Conservation (phyloP, 2,797 vertebrate genomes). For the Schizopygopsis pylzovi region DNA sequence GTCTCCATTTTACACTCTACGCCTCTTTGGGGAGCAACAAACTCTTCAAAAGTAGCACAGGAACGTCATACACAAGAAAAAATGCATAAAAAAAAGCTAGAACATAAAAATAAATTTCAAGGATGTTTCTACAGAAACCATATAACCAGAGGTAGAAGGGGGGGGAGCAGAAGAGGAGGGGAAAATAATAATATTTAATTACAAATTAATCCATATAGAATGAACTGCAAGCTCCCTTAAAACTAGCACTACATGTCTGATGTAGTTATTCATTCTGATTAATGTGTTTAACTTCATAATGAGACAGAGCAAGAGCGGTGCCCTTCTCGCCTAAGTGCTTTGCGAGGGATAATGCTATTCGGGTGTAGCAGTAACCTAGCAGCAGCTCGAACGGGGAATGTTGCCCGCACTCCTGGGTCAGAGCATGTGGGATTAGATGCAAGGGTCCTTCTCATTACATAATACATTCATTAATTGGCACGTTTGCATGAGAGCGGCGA, state of each 20-base stretch:
- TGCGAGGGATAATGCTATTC: conserved; percentile 39
- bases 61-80: conserved; percentile 23
- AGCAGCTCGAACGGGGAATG: conserved; percentile 30
- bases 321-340: conserved; percentile 63
- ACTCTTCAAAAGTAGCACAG: conserved; percentile 33
- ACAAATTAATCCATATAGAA: conserved; percentile 47
- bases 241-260: conserved; percentile 49
- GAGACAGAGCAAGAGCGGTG: conserved; percentile 46
- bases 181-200: conserved; percentile 39
- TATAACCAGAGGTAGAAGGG: conserved; percentile 10
- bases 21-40: conserved; percentile 47
- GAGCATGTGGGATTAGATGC: conserved; percentile 41
- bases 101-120: conserved; percentile 39
- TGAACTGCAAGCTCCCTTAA: conserved; percentile 63
- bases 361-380: conserved; percentile 38
- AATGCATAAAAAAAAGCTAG: not conserved
- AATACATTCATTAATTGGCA: conserved; percentile 70
- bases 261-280: conserved; percentile 29
- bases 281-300: conserved; percentile 40
- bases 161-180: not conserved
- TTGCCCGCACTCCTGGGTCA: conserved; percentile 39
- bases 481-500: conserved; percentile 41
- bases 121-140: conserved; percentile 29
- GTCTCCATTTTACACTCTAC: conserved; percentile 47
- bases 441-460: conserved; percentile 51